Base-by-base conservation (phyloP, 64 coral and sea anemone genomes). In the Montipora efflorescens region DNA sequence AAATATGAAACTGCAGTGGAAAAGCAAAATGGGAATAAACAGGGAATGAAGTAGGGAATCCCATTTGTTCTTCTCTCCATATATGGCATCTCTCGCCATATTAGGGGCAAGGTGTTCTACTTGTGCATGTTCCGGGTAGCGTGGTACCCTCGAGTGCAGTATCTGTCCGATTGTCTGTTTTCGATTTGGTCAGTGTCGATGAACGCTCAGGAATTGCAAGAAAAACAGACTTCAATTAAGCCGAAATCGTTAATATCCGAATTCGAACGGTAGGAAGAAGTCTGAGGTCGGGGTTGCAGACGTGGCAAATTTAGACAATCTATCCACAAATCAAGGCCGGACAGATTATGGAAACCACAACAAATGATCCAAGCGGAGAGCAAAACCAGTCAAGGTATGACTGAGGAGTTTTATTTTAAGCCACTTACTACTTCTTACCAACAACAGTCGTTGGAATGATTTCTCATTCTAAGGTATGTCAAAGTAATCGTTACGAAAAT, bases 91-190 rank as follows among this genome's bases (percentile, higher is more conserved):
- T 16, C 18, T 48, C 5, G 7, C 82, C 82, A 71, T 86, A 86
- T 71, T 72, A 20, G 82, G 82, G 53, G 36, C 6, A 84, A 86
- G 16, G 20, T 28, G 5, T 71, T 45, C 44, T 69, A 71, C 82
- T 82, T 82, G 80, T 86, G 82, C 82, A 86, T 86, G 82, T 86
- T 86, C 82, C 82, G 82, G 82, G 82, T 71, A 86, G 82, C 82
- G 82, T 86, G 82, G 82, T 86, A 12, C 4, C 64, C 66, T 45
- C 82, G 82, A 86, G 82, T 69, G 19, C 12, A 18, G 11, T 68
- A 19, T 20, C 48, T 86, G 19, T 86, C 9, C 62, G 81, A 10
- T 72, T 86, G 70, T 86, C 82, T 86, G 62, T 72, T 86, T 70
- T 86, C 82, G 48, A 71, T 72, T 7, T 47, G 58, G 48, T 67